These are phyloP conservation scores for Nettapus auritus DNA, from an alignment of 2,113 vertebrate genomes.

Conservation along the genomic window DNA sequence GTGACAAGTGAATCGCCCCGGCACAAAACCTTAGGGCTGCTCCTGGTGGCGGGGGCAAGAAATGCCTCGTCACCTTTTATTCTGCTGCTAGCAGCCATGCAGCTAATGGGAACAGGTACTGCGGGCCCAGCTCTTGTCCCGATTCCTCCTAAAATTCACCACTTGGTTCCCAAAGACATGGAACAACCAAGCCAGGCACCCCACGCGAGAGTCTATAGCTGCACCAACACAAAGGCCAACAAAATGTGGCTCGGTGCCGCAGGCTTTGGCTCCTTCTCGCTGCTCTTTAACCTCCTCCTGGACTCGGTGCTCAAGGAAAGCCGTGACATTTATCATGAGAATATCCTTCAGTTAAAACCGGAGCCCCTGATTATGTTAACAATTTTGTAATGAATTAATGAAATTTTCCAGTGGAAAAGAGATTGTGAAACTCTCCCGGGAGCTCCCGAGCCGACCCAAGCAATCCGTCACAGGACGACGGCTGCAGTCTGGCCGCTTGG, in stretches of 20 bases:
- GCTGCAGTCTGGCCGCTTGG: not conserved
- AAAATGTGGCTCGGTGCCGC: not conserved
- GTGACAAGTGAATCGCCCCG: not conserved
- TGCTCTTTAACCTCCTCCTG: not conserved
- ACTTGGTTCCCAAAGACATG: no score
- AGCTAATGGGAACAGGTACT: no score
- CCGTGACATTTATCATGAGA: not conserved
- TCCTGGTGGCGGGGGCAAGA: not conserved
- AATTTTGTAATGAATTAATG: slow-evolving; percentile 37
- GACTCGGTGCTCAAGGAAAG: not conserved
- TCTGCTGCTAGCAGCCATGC: not conserved
- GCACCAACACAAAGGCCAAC: no score
- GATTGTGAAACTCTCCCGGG: slow-evolving; percentile 17
- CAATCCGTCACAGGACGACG: not conserved
- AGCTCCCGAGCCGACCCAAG: slow-evolving; percentile 17
- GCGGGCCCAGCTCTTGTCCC: no score
- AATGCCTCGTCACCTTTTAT: not conserved
- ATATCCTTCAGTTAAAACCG: not conserved
- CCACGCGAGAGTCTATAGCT: no score
- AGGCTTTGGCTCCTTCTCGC: not conserved
- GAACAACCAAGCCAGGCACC: no score
- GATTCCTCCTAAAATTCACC: no score
- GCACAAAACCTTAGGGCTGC: not conserved
- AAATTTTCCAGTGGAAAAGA: slow-evolving; percentile 45
- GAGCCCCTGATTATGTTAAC: not conserved